phyloP scores from a whole-genome alignment of 64 coral and sea anemone genomes.

The Montipora efflorescens region DNA sequence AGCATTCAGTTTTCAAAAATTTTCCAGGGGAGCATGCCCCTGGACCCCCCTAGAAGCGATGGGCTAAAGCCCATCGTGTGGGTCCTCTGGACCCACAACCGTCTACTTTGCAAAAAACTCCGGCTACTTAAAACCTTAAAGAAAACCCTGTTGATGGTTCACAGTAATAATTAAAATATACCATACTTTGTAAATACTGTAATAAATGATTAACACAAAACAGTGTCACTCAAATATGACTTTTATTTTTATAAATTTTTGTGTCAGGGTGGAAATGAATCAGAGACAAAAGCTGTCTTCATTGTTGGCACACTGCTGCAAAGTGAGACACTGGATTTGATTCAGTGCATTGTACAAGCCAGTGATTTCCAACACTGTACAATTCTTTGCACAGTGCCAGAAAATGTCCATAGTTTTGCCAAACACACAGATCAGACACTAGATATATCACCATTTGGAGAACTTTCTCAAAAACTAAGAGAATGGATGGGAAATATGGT shows the following conservation, averaged over 20 bases:
- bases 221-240: neutral
- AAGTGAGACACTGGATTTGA: slow-evolving; percentile 61
- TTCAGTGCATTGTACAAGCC: slow-evolving; percentile 70
- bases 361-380: slow-evolving; percentile 95
- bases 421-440: slow-evolving; percentile 16
- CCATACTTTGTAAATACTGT: too few species aligned
- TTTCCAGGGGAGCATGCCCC: too few species aligned
- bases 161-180: too few species aligned
- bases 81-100: too few species aligned
- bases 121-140: too few species aligned
- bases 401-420: slow-evolving; percentile 72
- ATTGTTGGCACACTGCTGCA: slow-evolving; percentile 79
- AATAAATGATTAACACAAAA: too few species aligned
- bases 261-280: slow-evolving; percentile 85
- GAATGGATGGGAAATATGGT: slow-evolving; percentile 96
- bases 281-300: slow-evolving; percentile 94
- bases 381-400: slow-evolving; percentile 76
- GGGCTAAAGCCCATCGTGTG: too few species aligned
- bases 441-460: slow-evolving; percentile 85
- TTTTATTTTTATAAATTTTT: neutral
- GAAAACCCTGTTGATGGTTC: too few species aligned
- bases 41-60: too few species aligned
- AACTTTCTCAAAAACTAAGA: slow-evolving; percentile 75
- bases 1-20: too few species aligned
- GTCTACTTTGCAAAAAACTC: too few species aligned